Evolutionary conservation across 2,888 invertebrate genomes (phyloP).

Genomic region (Quadroppia sp.): DNA sequence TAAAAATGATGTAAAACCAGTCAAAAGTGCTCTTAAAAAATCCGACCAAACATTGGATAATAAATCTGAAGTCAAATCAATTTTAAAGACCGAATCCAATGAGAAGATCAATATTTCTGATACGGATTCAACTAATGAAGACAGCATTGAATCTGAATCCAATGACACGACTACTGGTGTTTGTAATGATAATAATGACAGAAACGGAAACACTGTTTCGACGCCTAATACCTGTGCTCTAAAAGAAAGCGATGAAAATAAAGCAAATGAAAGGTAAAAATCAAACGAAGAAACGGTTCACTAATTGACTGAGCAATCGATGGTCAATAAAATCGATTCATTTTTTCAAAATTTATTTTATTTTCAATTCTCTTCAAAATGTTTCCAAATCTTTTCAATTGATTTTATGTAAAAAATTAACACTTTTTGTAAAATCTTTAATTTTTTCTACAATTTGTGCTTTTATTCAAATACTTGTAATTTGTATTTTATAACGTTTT

Average conservation of each 20-base stretch:
- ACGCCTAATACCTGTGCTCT: neutral
- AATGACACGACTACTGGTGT: neutral
- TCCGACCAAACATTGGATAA: constrained; percentile 14
- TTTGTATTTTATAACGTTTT: neutral
- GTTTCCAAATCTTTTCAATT: neutral
- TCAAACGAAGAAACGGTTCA: neutral
- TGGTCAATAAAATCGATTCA: neutral
- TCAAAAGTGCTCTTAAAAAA: constrained; percentile 37
- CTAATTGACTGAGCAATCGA: neutral
- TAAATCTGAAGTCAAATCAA: constrained; percentile 18
- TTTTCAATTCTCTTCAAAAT: neutral
- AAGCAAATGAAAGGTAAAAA: constrained; percentile 33
- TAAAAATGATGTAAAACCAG: constrained; percentile 34
- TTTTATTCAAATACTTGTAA: neutral
- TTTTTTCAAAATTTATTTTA: neutral
- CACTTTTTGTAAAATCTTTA: constrained; percentile 13
- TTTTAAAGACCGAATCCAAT: constrained; percentile 22
- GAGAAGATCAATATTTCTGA: constrained; percentile 27
- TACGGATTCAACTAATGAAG: constrained; percentile 6
- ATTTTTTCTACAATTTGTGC: constrained; percentile 2
- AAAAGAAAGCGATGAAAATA: constrained; percentile 11
- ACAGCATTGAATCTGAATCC: neutral
- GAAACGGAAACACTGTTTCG: neutral
- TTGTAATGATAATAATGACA: constrained; percentile 10
- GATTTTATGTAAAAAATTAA: constrained; percentile 4